Evolutionary conservation across 2,797 vertebrate genomes (phyloP), one percentile per base, ranked within the genome.

Genomic region (Chelidonichthys spinosus): DNA sequence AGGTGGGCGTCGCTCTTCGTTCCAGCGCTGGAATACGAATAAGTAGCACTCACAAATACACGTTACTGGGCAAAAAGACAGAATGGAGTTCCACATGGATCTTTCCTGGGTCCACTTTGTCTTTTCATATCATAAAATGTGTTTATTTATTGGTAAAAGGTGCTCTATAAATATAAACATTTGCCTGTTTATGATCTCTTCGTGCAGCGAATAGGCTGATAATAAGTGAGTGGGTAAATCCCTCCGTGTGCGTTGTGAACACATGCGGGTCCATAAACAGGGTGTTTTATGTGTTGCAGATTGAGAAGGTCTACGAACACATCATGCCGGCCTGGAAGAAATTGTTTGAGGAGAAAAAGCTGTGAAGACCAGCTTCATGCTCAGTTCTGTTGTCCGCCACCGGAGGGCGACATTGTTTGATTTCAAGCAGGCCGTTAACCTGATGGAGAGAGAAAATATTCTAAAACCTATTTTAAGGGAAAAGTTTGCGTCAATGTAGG

Each of bases 281-380:
- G 42, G 14, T 44, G 17, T 49, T 18, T 18, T n/a, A 25, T 85
- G 42, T 79, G 50, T 88, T 83, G 3, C 86, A 95, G 95, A 95
- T 95, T 58, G 94, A 95, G 72, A 86, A 8, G 15, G 47, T 94
- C 55, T 95, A 95, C 10, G 1, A 81, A 4, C 77, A 92, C 83
- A 94, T 95, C 84, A 83, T 92, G 82, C 93, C 89, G 0, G 76
- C 93, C 55, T 95, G 95, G 95, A 87, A 91, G 87, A 90, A 93
- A 42, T 89, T 90, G 14, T 92, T 95, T 39, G 63, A 92, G 46
- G 53, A 92, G 71, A 95, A 89, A 40, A 78, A 85, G 59, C 80
- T 95, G 82, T 95, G 74, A 94, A n/a, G 7, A 6, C 0, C 25
- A 25, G 37, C 18, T 6, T 10, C 0, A 4, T 32, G 37, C 10